Base-by-base conservation (phyloP, 2,113 vertebrate genomes). In the Copsychus sechellarum region DNA sequence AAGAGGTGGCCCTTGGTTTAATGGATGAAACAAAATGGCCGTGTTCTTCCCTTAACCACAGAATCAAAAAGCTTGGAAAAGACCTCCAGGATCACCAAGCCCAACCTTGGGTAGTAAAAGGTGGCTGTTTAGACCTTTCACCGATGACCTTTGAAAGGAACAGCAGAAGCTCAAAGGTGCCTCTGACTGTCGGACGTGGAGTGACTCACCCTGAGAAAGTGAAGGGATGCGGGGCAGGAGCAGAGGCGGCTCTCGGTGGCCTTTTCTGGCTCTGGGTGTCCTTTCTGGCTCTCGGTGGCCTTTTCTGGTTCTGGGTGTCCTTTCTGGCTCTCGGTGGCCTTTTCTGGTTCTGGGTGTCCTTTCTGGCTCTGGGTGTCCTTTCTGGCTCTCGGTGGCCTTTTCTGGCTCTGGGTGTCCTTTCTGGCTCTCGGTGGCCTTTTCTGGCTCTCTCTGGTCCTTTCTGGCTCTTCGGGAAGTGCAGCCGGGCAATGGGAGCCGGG, bases 111-210 rank as follows among this genome's bases (percentile, higher is more conserved):
- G 3, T 0, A 14, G 13, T 6, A 12, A 18, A n/a, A 64, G 24
- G 4, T 1, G 28, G 6, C 12, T 28, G 8, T 36, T 5, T 2
- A n/a, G 11, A 29, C 8, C 42, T 67, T 66, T 48, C 4, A 5
- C 8, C 11, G 3, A 13, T 72, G 38, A 8, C 11, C 0, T 13
- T 12, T 7, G 57, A 25, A 54, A 54, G 21, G 53, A 14, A 8
- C 0, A 2, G 29, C 9, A 26, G 28, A 23, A 19, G 13, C 40
- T 7, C 4, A 3, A 4, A 24, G 64, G 19, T 19, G 23, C 5
- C 73, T 22, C 42, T 13, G 28, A 0, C 12, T 2, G 18, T 11
- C 2, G 3, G 28, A 1, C 0, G 7, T 0, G 22, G 3, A 12
- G 4, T 2, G 29, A 57, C 62, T 29, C 24, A 53, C 64, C 53